Evolutionary conservation across 1,140 invertebrate genomes (phyloP).

Genomic region (Parapsyche elsis): DNA sequence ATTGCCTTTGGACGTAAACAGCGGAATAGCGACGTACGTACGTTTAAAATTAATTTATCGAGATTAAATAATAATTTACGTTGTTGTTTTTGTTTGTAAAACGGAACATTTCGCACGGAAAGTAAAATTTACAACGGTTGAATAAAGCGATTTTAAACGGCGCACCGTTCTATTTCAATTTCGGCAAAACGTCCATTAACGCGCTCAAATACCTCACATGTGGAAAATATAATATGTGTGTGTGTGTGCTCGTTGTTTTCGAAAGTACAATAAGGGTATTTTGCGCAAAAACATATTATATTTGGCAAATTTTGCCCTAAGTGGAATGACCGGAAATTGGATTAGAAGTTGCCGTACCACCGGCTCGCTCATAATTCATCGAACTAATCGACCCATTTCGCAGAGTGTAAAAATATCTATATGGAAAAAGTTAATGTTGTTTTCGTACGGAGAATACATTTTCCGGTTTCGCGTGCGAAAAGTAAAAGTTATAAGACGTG

Average conservation of each 20-base stretch:
- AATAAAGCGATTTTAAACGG: not conserved
- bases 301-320: not conserved
- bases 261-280: too few species aligned
- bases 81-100: not conserved
- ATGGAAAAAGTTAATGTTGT: not conserved
- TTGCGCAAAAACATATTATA: too few species aligned
- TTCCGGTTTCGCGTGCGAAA: not conserved
- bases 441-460: not conserved
- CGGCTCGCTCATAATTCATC: constrained; percentile 2
- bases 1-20: too few species aligned
- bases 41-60: not conserved
- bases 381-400: constrained; percentile 4
- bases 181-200: too few species aligned
- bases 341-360: constrained; percentile 1
- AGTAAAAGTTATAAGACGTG: not conserved
- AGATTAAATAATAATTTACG: constrained; percentile 19
- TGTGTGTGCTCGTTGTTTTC: too few species aligned
- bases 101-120: not conserved
- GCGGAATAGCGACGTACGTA: too few species aligned
- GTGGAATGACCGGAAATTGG: constrained; percentile 23
- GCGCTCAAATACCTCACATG: too few species aligned
- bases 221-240: too few species aligned
- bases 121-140: not conserved
- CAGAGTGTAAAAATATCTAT: not conserved
- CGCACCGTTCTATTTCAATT: too few species aligned